phyloP scores from a whole-genome alignment of 1,140 invertebrate species.

The Helicorthomorpha holstii region DNA sequence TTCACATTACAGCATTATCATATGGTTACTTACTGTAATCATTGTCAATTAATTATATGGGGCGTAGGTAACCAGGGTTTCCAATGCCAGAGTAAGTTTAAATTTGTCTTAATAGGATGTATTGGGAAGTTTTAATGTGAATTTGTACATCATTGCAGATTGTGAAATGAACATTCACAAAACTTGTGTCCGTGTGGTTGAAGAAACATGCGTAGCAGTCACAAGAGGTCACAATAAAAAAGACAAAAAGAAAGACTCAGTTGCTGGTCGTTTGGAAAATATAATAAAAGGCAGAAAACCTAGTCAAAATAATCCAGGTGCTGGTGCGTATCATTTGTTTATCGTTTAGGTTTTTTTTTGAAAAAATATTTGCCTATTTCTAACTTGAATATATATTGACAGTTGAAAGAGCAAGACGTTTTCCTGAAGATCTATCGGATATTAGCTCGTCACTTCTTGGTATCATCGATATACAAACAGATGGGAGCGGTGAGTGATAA shows the following conservation, averaged over 20 bases:
- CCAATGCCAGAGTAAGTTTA: constrained; percentile 57
- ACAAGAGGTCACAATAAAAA: constrained; percentile 42
- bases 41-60: constrained; percentile 80
- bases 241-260: constrained; percentile 19
- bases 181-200: constrained; percentile 56
- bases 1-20: constrained; percentile 75
- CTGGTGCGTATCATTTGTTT: constrained; percentile 6
- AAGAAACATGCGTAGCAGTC: constrained; percentile 68
- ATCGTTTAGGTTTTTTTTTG: background rate
- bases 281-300: constrained; percentile 16
- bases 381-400: too few relatives aligned
- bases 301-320: constrained; percentile 11
- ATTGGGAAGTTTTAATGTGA: background rate
- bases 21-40: constrained; percentile 75
- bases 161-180: constrained; percentile 80
- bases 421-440: background rate
- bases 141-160: constrained; percentile 33
- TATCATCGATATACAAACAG: background rate
- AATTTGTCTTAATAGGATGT: background rate
- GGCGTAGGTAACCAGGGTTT: constrained; percentile 87
- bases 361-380: background rate
- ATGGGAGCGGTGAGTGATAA: background rate
- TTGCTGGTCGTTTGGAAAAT: constrained; percentile 22
- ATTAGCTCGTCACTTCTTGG: background rate
- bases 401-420: background rate